These are phyloP conservation scores for Prinia subflava DNA, from an alignment of 2,113 vertebrate genomes.

Conservation along the genomic window DNA sequence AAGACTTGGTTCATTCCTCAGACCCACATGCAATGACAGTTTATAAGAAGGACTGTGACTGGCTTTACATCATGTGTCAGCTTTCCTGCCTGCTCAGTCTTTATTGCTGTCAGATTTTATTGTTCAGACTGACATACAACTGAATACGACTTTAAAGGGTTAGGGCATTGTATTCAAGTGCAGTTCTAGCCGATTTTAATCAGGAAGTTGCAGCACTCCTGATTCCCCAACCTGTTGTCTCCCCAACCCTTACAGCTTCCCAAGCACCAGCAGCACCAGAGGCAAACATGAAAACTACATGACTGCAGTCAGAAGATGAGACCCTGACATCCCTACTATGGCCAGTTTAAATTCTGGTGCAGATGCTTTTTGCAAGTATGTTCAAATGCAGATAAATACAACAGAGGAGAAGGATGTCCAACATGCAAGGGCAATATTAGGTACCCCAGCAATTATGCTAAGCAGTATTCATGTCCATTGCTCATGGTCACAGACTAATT, in stretches of 20 bases:
- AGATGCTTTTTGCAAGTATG: neutral
- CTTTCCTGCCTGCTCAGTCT: neutral
- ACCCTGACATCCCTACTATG: neutral
- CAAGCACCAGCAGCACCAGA: neutral
- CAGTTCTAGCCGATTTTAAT: neutral
- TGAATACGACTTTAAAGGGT: neutral
- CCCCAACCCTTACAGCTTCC: neutral
- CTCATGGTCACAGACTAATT: neutral
- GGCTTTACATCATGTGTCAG: neutral
- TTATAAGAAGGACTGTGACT: neutral
- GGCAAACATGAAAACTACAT: neutral
- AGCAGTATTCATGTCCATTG: neutral
- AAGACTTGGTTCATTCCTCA: neutral
- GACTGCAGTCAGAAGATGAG: neutral
- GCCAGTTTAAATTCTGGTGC: neutral
- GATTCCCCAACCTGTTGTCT: neutral
- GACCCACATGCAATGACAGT: neutral
- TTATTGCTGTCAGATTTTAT: constrained; percentile 26
- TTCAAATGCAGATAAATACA: neutral
- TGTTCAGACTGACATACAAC: neutral
- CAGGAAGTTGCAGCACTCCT: neutral
- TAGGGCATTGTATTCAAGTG: neutral
- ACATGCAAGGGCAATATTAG: neutral
- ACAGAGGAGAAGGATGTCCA: neutral
- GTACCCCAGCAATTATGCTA: neutral